These are phyloP conservation scores for Ranitomeya variabilis DNA, from an alignment of 2,113 vertebrate genomes.

Conservation along the genomic window DNA sequence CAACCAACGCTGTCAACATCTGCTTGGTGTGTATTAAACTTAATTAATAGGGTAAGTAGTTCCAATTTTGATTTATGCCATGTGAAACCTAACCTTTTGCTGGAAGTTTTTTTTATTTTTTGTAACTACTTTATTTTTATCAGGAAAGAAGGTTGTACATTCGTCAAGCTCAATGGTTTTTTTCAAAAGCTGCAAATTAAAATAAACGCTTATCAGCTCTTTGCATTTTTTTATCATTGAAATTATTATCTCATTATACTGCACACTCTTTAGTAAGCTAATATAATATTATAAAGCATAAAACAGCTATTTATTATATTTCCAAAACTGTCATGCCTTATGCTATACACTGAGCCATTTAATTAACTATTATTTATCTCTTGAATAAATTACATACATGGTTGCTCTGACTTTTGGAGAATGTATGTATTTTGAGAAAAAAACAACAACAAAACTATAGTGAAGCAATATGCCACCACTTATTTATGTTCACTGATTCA, in stretches of 20 bases:
- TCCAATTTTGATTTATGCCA: too few species aligned
- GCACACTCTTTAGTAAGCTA: conserved; percentile 51
- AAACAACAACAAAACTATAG: conserved; percentile 15
- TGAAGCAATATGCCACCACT: conserved; percentile 42
- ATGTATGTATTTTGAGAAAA: conserved; percentile 38
- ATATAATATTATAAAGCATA: conserved; percentile 53
- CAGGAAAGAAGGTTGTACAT: not conserved
- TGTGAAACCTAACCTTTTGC: not conserved
- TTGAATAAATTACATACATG: conserved; percentile 57
- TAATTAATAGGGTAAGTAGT: too few species aligned
- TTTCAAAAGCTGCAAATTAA: conserved; percentile 28
- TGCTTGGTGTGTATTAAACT: too few species aligned
- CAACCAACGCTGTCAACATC: too few species aligned
- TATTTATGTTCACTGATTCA: conserved; percentile 50
- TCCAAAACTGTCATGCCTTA: conserved; percentile 46
- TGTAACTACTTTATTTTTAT: not conserved
- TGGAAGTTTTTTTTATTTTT: not conserved
- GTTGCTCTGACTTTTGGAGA: conserved; percentile 29
- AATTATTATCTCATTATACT: conserved; percentile 52
- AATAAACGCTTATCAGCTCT: conserved; percentile 43
- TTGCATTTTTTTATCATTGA: conserved; percentile 13
- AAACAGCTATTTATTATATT: conserved; percentile 52
- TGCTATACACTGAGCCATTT: conserved; percentile 56
- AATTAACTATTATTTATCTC: conserved; percentile 58
- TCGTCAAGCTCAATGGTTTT: not conserved